Percentiles rank a stretch among this genome's conserved stretches.
phyloP scores from a whole-genome alignment of 2,797 vertebrate species.

The Hirundo rustica region DNA sequence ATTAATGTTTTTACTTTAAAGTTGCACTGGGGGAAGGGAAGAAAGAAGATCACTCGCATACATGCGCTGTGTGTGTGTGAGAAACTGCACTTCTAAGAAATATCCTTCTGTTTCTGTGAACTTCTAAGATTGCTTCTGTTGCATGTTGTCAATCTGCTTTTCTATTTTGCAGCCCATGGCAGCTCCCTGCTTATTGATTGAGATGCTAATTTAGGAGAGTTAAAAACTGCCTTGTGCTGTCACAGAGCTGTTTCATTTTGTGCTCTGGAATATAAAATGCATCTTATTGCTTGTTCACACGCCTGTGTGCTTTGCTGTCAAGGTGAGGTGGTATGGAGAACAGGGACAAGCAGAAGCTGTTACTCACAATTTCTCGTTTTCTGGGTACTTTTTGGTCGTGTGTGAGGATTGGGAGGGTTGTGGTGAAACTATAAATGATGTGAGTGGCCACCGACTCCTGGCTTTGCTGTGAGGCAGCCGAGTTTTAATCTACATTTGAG shows the following conservation, averaged over 20 bases:
- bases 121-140: conserved; percentile 16
- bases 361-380: neutral
- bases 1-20: conserved; percentile 38
- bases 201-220: conserved; percentile 52
- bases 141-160: neutral
- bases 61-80: neutral
- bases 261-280: neutral
- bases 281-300: neutral
- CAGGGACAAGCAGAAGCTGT: neutral
- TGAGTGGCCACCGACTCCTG: neutral
- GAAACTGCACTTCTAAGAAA: neutral
- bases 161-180: conserved; percentile 3
- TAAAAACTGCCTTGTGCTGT: conserved; percentile 34
- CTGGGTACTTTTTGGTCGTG: neutral
- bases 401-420: neutral
- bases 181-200: conserved; percentile 43
- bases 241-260: conserved; percentile 12
- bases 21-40: neutral
- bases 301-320: neutral
- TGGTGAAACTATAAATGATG: neutral
- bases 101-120: neutral
- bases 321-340: neutral
- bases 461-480: neutral
- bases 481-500: neutral
- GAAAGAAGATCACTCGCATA: neutral